Conservation (phyloP, 2,113 vertebrate genomes). For the Mormyrus iriodes region DNA sequence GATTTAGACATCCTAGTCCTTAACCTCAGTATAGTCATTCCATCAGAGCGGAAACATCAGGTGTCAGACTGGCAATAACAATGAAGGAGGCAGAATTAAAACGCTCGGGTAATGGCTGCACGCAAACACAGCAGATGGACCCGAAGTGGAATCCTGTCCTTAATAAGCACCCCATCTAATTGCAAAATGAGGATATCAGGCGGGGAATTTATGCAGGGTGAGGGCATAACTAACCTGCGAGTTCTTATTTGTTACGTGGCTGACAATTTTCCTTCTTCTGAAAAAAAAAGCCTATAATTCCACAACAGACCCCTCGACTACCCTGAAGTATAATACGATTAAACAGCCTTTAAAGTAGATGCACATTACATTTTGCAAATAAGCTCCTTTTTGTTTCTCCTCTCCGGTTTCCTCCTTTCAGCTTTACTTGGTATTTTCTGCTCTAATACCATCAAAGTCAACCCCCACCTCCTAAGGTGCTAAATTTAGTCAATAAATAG, state of each 20-base stretch:
- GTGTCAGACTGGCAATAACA: neutral
- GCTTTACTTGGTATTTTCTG: neutral
- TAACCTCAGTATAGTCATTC: neutral
- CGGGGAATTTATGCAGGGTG: neutral
- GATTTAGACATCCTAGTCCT: neutral
- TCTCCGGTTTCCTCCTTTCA: neutral
- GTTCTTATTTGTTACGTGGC: neutral
- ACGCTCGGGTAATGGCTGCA: neutral
- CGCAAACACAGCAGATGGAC: neutral
- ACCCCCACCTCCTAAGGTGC: neutral
- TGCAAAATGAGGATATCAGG: conserved; percentile 6
- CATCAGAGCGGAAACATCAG: neutral
- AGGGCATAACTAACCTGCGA: neutral
- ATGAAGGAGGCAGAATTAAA: neutral
- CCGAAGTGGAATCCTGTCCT: neutral
- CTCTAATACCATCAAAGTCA: neutral
- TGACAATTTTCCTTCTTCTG: conserved; percentile 1
- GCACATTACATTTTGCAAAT: neutral
- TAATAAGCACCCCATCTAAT: neutral
- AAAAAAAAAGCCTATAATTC: conserved; percentile 1
- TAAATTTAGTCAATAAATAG: neutral
- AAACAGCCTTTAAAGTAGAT: neutral
- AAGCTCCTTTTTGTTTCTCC: neutral
- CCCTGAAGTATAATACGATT: conserved; percentile 11
- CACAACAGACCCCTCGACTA: neutral